These are phyloP conservation scores for Drosophila paranaensis DNA, from an alignment of 2,888 invertebrate species.

Conservation along the genomic window DNA sequence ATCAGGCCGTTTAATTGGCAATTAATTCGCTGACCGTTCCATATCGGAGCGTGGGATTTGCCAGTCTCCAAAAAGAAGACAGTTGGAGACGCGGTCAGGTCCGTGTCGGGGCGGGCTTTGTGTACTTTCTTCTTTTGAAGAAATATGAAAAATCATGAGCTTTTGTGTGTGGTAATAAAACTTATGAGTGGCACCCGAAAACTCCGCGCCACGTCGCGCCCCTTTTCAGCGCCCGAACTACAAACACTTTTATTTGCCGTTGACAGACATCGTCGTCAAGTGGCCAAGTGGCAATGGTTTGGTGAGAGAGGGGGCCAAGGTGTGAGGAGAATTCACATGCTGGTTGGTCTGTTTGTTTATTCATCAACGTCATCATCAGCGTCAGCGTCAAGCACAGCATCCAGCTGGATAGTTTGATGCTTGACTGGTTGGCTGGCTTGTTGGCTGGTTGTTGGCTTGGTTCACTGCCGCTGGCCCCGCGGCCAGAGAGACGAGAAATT, in stretches of 20 bases:
- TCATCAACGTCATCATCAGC: slow-evolving; percentile 68
- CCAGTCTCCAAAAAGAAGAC: slow-evolving; percentile 30
- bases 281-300: slow-evolving; percentile 44
- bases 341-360: slow-evolving; percentile 62
- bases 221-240: slow-evolving; percentile 56
- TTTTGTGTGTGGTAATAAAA: slow-evolving; percentile 76
- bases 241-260: slow-evolving; percentile 78
- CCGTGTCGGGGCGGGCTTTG: slow-evolving; percentile 17
- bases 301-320: not conserved
- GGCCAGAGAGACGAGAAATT: slow-evolving; percentile 54
- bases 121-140: slow-evolving; percentile 52
- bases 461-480: slow-evolving; percentile 53
- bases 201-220: slow-evolving; percentile 42
- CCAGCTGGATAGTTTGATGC: slow-evolving; percentile 48
- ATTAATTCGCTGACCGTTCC: slow-evolving; percentile 63
- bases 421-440: slow-evolving; percentile 19
- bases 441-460: slow-evolving; percentile 32
- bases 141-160: slow-evolving; percentile 64
- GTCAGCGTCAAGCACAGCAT: slow-evolving; percentile 62
- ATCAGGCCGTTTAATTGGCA: slow-evolving; percentile 67
- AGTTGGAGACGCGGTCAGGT: slow-evolving; percentile 12
- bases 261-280: slow-evolving; percentile 75
- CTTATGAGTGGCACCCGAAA: slow-evolving; percentile 77
- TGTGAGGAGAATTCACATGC: slow-evolving; percentile 36
- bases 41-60: slow-evolving; percentile 59